Evolutionary conservation across 92 coral and sea anemone genomes (phyloP), one percentile per base, ranked within the genome.

Genomic region (Porites divaricata): DNA sequence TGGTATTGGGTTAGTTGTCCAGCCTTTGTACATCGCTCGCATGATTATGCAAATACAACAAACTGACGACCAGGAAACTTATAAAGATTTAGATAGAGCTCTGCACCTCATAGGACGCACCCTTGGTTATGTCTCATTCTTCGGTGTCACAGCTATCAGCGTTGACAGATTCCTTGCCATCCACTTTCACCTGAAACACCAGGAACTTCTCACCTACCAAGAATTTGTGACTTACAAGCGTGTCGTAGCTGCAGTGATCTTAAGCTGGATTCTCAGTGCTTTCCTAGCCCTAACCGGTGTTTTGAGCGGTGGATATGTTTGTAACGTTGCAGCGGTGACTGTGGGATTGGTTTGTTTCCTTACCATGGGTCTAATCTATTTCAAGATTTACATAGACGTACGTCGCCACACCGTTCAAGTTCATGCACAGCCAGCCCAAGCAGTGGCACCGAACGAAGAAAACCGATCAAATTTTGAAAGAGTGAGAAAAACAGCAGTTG

Each of bases 211-310:
- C 59, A 54, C 14, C 12, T 54, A 54, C 59, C 59, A 54, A 15
- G 59, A 54, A 54, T 2, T 54, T 54, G 76, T 72, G 17, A 72
- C 76, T 21, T 61, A 72, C 76, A 72, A 72, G 61, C 76, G 76
- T 72, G 62, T 51, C 21, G 76, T 51, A 49, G 45, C 19, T 72
- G 28, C 8, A 17, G 76, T 21, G 10, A 51, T 72, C 41, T 72
- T 28, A n/a, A 52, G 21, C 3, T 72, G 76, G 76, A 15, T 72
- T 1, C 52, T 72, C 65, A 64, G 69, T 64, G 22, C 69, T 35
- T 35, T 0, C 45, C 45, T 35, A 35, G 45, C 45, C 45, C 45
- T 35, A 35, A 35, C 45, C 45, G 45, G 0, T 35, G 45, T 35
- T 35, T 35, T 35, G 45, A 35, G 45, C 45, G 4, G 6, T 6